Evolutionary conservation across 2,888 invertebrate species (phyloP).

Genomic region (Melipona bicolor): DNA sequence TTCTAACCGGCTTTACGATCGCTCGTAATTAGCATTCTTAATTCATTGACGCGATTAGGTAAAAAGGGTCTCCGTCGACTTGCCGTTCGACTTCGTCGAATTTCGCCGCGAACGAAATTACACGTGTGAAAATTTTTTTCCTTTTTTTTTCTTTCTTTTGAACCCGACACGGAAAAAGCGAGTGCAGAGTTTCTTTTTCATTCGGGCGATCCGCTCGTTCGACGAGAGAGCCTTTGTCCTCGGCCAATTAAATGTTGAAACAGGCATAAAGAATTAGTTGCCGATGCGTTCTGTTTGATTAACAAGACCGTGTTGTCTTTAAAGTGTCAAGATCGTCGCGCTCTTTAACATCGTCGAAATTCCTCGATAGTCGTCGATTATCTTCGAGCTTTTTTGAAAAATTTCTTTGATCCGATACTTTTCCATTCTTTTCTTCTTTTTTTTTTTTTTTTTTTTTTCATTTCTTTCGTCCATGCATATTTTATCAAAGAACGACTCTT

Average conservation of each 20-base stretch:
- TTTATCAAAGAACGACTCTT: too few species aligned
- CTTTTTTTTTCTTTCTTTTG: too few species aligned
- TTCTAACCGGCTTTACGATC: constrained; percentile 13
- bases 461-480: too few species aligned
- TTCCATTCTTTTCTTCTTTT: background rate
- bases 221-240: too few species aligned
- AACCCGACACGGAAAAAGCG: background rate
- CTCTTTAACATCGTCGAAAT: constrained; percentile 20
- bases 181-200: background rate
- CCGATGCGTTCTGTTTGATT: constrained; percentile 19
- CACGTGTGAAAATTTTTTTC: too few species aligned
- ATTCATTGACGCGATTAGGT: constrained; percentile 37
- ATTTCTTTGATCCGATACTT: background rate
- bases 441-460: background rate
- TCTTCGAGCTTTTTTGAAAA: background rate
- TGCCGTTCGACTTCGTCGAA: background rate
- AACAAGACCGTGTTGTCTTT: constrained; percentile 18
- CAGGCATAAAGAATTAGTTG: constrained; percentile 15
- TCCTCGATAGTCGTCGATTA: background rate
- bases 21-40: constrained; percentile 46
- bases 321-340: background rate
- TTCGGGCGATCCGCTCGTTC: too few species aligned
- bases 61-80: background rate
- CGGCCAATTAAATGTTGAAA: constrained; percentile 3
- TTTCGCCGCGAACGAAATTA: background rate